phyloP scores from a whole-genome alignment of 2,113 vertebrate species.

The Osmerus eperlanus region DNA sequence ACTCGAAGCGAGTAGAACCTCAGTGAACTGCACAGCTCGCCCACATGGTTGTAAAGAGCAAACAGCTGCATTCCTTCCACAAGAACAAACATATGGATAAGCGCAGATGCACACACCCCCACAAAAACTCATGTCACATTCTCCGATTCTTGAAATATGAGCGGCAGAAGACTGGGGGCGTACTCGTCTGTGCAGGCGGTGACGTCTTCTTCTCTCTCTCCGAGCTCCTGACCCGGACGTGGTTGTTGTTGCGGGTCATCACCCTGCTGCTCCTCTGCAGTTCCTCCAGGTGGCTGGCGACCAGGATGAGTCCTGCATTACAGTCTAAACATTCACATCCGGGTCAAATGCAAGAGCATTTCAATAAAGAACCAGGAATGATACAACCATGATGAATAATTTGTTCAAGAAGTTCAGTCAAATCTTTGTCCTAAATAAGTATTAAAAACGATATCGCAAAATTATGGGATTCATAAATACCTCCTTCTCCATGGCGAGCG shows the following conservation, averaged over 20 bases:
- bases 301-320: too few species aligned
- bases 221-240: conserved; percentile 44
- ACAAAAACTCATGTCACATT: background rate
- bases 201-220: conserved; percentile 37
- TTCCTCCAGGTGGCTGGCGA: conserved; percentile 13
- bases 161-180: conserved; percentile 28
- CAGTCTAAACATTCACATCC: too few species aligned
- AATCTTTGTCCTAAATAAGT: too few species aligned
- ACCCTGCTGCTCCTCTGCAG: conserved; percentile 20
- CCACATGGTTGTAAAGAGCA: conserved; percentile 87
- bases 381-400: too few species aligned
- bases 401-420: too few species aligned
- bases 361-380: too few species aligned
- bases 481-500: conserved; percentile 12
- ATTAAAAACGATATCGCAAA: too few species aligned
- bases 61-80: conserved; percentile 83
- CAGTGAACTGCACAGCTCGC: conserved; percentile 64
- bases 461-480: background rate
- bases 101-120: background rate
- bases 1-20: conserved; percentile 88
- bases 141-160: too few species aligned
- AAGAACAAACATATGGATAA: background rate
- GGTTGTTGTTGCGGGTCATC: conserved; percentile 53
- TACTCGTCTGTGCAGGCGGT: conserved; percentile 44
- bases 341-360: too few species aligned